phyloP scores from a whole-genome alignment of 2,888 invertebrate species.

The Teinopalpus imperialis region DNA sequence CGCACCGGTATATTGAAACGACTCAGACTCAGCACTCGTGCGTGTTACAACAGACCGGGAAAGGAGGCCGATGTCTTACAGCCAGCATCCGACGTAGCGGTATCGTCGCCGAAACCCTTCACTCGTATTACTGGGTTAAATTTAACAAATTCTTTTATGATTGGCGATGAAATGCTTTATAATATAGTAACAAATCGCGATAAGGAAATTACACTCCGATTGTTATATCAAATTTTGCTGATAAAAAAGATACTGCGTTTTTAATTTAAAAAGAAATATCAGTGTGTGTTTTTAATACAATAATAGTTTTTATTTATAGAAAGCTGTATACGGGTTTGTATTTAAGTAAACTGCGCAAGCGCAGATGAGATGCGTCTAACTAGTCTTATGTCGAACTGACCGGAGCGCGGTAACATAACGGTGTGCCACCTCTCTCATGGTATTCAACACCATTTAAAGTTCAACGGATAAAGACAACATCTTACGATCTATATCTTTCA shows the following conservation, averaged over 20 bases:
- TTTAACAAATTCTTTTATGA: constrained; percentile 1
- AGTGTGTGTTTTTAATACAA: too few species aligned
- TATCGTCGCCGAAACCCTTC: constrained; percentile 39
- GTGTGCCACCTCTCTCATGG: constrained; percentile 43
- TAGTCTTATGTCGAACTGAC: constrained; percentile 30
- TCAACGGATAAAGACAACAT: constrained; percentile 4
- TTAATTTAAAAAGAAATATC: not conserved
- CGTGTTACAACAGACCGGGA: constrained; percentile 24
- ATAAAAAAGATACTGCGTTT: constrained; percentile 8
- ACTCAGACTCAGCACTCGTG: constrained; percentile 9
- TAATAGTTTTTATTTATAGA: too few species aligned
- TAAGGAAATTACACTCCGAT: constrained; percentile 14
- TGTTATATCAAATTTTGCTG: constrained; percentile 14
- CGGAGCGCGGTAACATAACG: constrained; percentile 28
- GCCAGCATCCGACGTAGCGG: constrained; percentile 29
- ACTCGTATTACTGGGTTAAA: constrained; percentile 40
- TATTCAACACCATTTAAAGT: constrained; percentile 40
- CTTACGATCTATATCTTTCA: too few species aligned
- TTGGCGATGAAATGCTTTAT: not conserved
- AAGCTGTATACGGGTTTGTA: too few species aligned
- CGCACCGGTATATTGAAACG: constrained; percentile 21
- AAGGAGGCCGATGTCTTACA: constrained; percentile 24
- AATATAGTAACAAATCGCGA: constrained; percentile 2
- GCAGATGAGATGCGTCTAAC: constrained; percentile 29
- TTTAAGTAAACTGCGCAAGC: constrained; percentile 1